Evolutionary conservation across 1,140 invertebrate genomes (phyloP).

Genomic region (Antheraea pernyi): DNA sequence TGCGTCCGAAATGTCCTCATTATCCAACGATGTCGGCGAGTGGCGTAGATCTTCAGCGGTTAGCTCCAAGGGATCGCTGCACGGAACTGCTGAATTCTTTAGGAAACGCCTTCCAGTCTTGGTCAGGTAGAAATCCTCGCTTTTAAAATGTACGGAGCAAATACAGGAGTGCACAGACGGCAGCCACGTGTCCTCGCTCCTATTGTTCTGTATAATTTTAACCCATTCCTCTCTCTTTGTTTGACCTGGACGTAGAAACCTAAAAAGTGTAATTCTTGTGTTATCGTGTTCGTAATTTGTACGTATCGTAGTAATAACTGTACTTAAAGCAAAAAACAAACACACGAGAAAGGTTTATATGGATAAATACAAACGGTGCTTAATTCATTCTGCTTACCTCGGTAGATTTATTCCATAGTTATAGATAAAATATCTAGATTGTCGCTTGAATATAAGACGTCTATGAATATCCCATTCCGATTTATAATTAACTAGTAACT

Average conservation of each 20-base stretch:
- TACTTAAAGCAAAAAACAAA: no score
- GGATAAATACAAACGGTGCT: background rate
- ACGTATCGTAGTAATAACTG: background rate
- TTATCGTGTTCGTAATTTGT: background rate
- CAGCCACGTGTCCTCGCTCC: slow-evolving; percentile 32
- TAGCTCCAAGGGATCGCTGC: background rate
- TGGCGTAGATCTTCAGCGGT: background rate
- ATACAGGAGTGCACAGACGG: slow-evolving; percentile 20
- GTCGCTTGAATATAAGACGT: no score
- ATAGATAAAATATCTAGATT: background rate
- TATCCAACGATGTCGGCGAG: background rate
- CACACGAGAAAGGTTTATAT: background rate
- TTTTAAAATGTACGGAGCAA: slow-evolving; percentile 29
- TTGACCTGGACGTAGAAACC: slow-evolving; percentile 22
- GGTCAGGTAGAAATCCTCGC: slow-evolving; percentile 23
- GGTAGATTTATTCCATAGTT: background rate
- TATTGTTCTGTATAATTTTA: slow-evolving; percentile 27
- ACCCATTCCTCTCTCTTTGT: slow-evolving; percentile 21
- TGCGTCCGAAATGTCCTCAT: background rate
- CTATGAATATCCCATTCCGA: no score
- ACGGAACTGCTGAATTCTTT: slow-evolving; percentile 29
- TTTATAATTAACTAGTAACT: no score
- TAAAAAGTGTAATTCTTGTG: background rate
- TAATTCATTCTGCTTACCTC: background rate
- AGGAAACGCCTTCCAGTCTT: slow-evolving; percentile 24